phyloP scores from a whole-genome alignment of 2,797 vertebrate genomes.

The Pseudochirops cupreus region DNA sequence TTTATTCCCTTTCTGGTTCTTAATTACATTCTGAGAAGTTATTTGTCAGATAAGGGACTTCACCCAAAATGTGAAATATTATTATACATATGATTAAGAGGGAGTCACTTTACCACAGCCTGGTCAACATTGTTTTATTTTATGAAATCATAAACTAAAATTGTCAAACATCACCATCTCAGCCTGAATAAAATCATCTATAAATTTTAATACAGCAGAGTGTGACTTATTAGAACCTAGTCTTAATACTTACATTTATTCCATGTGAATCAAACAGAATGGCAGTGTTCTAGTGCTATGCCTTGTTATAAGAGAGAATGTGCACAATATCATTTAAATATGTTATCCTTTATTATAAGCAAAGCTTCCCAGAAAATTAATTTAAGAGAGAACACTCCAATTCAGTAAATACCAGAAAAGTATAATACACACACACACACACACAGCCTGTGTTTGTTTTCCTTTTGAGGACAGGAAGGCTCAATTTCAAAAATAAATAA shows the following conservation, averaged over 20 bases:
- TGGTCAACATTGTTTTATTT: slow-evolving; percentile 55
- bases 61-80: slow-evolving; percentile 18
- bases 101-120: slow-evolving; percentile 9
- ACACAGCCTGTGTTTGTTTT: slow-evolving; percentile 42
- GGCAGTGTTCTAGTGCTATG: slow-evolving; percentile 64
- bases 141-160: slow-evolving; percentile 70
- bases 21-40: slow-evolving; percentile 40
- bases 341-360: slow-evolving; percentile 60
- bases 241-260: slow-evolving; percentile 71
- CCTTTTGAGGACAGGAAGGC: slow-evolving; percentile 56
- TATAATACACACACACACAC: slow-evolving; percentile 17
- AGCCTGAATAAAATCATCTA: slow-evolving; percentile 58
- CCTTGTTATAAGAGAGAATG: slow-evolving; percentile 64
- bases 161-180: slow-evolving; percentile 60
- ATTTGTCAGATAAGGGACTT: slow-evolving; percentile 39
- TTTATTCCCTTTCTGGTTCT: slow-evolving; percentile 45
- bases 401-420: slow-evolving; percentile 67
- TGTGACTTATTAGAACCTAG: slow-evolving; percentile 66
- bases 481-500: slow-evolving; percentile 31
- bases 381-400: slow-evolving; percentile 59
- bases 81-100: slow-evolving; percentile 22
- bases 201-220: slow-evolving; percentile 72
- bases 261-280: slow-evolving; percentile 70
- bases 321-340: slow-evolving; percentile 58
- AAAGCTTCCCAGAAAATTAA: slow-evolving; percentile 75